Evolutionary conservation across 2,888 invertebrate species (phyloP).

Genomic region (Pheosia tremula): DNA sequence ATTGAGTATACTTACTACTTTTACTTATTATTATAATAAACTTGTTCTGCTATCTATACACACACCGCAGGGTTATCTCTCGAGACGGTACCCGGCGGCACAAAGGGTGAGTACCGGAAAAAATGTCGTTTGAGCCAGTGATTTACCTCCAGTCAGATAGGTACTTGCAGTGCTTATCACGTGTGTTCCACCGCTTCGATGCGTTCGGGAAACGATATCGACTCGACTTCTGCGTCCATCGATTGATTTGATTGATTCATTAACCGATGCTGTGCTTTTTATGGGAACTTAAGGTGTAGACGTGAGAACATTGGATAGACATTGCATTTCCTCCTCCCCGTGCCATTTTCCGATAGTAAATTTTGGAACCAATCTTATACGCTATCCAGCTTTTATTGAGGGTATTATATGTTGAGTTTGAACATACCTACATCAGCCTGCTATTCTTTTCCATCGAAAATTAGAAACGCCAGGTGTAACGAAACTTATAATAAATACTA

Average conservation of each 20-base stretch:
- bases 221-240: background rate
- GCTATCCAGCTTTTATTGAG: too few relatives aligned
- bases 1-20: too few relatives aligned
- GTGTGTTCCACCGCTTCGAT: slow-evolving; percentile 33
- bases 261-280: background rate
- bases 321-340: too few relatives aligned
- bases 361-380: too few relatives aligned
- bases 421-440: too few relatives aligned
- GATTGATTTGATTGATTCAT: background rate
- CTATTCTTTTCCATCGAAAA: too few relatives aligned
- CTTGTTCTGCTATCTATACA: slow-evolving; percentile 56
- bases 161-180: slow-evolving; percentile 9
- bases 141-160: slow-evolving; percentile 61
- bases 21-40: background rate
- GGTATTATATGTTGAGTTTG: too few relatives aligned
- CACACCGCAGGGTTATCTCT: slow-evolving; percentile 63
- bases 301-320: too few relatives aligned
- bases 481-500: too few relatives aligned
- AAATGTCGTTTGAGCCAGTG: slow-evolving; percentile 74
- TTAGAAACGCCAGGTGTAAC: too few relatives aligned
- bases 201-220: slow-evolving; percentile 17
- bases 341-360: too few relatives aligned
- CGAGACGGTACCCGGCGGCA: slow-evolving; percentile 69
- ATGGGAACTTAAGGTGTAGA: background rate
- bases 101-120: slow-evolving; percentile 72